Evolutionary conservation across 2,113 vertebrate genomes (phyloP).

Genomic region (Meleagris gallopavo): DNA sequence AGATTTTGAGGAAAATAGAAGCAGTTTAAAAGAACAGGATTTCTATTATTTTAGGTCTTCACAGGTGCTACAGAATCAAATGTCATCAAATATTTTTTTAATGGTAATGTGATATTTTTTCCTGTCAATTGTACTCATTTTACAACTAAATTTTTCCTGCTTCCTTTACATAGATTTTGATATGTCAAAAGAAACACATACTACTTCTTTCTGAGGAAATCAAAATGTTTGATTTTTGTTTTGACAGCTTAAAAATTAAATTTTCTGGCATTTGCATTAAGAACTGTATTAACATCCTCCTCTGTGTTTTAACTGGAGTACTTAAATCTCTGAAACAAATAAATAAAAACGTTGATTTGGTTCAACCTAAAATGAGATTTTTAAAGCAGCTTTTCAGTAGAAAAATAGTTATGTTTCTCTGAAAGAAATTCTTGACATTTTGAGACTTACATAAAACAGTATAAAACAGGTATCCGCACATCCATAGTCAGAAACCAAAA

Average conservation of each 20-base stretch:
- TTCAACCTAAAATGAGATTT: constrained; percentile 3
- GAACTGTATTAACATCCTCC: background rate
- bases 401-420: background rate
- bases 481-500: background rate
- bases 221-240: background rate
- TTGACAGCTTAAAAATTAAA: background rate
- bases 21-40: background rate
- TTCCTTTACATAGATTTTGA: background rate
- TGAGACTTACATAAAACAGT: background rate
- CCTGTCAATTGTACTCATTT: background rate
- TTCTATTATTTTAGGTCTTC: background rate
- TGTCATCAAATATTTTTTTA: background rate
- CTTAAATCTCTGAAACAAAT: background rate
- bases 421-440: background rate
- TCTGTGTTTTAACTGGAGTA: background rate
- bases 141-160: background rate
- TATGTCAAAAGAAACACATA: background rate
- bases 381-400: background rate
- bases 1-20: background rate
- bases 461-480: background rate
- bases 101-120: background rate
- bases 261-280: background rate
- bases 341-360: background rate
- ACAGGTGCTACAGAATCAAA: background rate
- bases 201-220: background rate